Base-by-base conservation (phyloP, 35 echinoderm and acorn worm species). In the Strongylocentrotus purpuratus region DNA sequence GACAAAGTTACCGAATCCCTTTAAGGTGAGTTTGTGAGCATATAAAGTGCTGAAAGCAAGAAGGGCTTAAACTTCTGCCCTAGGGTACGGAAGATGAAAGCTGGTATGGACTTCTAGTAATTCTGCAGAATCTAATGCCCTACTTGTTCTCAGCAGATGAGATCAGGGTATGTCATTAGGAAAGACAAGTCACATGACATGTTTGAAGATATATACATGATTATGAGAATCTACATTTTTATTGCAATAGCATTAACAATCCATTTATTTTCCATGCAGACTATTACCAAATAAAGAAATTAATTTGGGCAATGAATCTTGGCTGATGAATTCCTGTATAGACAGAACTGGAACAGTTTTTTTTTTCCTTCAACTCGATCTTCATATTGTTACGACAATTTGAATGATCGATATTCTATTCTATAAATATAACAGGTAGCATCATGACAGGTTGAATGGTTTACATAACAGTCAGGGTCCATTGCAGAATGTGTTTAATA, bases 81-180 rank as follows among this genome's bases (percentile, higher is more conserved):
- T 0, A 35, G 47, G 60, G 97, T 99, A 33, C 70, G 92, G 35
- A 97, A 96, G 98, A 96, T 91, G 87, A 96, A 97, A 32, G 96
- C 86, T 31, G 97, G 96, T 47, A 90, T 96, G 31, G 96, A 96
- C 28, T 78, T 15, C 6, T 32, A 46, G 14, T n/a, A 94, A 78
- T 18, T 94, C 12, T 14, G 15, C 7, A 55, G 50, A 13, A 11
- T 55, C 0, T 55, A 12, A 55, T 55, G 50, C 8, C 50, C 7
- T 55, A 14, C 50, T 55, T 6, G 50, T 11, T 55, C 50, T 55
- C 50, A 55, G 7, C 9, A 55, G 50, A 55, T 55, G 5, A 13
- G 1, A 55, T 55, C 9, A 55, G 50, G 50, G 50, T 15, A 55
- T 0, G 48, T 50, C 48, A 50, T 50, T 50, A 10, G 48, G 48